Conservation (phyloP, 2,113 vertebrate genomes). For the Pica pica region DNA sequence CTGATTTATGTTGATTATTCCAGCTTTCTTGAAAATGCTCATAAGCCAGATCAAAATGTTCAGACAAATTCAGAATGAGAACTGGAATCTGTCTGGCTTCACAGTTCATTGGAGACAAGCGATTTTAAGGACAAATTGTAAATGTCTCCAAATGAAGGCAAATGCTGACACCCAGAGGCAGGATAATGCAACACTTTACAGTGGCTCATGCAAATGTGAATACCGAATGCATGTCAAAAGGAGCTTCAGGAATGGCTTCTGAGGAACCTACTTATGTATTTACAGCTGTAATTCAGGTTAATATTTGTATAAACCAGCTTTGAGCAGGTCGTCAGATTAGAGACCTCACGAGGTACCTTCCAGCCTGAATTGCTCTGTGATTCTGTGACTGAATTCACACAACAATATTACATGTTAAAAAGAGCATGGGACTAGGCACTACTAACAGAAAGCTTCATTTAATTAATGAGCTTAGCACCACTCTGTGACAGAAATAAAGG, state of each 20-base stretch:
- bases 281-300: background rate
- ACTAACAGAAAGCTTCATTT: background rate
- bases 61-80: background rate
- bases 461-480: background rate
- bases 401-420: background rate
- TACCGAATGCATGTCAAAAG: background rate
- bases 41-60: background rate
- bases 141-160: background rate
- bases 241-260: background rate
- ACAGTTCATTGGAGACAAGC: background rate
- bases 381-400: background rate
- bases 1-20: background rate
- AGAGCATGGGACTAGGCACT: background rate
- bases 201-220: background rate
- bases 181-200: background rate
- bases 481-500: background rate
- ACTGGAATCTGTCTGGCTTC: background rate
- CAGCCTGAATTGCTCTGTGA: background rate
- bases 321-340: background rate
- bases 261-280: background rate
- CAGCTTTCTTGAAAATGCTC: background rate
- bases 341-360: background rate
- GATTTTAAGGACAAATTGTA: background rate
- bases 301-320: background rate
- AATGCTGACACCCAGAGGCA: conserved; percentile 55